These are phyloP conservation scores for Dicrurus megarhynchus DNA, from an alignment of 2,113 vertebrate genomes.

Conservation along the genomic window DNA sequence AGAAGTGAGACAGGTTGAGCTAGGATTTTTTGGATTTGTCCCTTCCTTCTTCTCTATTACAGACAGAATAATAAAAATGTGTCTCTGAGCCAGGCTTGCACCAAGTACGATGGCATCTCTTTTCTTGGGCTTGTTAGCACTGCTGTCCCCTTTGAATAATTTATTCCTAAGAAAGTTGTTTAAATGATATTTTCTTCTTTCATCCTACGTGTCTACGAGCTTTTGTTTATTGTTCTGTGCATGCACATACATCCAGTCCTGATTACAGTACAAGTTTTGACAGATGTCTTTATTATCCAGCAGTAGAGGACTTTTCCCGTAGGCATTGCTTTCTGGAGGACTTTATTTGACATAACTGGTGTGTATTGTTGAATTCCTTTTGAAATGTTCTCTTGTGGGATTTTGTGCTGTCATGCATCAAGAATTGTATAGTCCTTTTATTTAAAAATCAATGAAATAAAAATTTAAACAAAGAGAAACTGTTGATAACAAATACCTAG, in stretches of 20 bases:
- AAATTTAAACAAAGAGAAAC: not conserved
- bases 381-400: not conserved
- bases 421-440: not conserved
- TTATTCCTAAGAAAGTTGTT: not conserved
- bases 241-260: not conserved
- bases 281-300: conserved; percentile 5
- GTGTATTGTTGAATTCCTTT: not conserved
- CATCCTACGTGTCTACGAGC: not conserved
- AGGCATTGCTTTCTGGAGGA: not conserved
- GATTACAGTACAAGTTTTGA: not conserved
- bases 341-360: not conserved
- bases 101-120: not conserved
- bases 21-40: not conserved
- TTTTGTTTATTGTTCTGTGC: not conserved
- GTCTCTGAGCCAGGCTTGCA: not conserved
- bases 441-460: conserved; percentile 9
- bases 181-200: not conserved
- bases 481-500: not conserved
- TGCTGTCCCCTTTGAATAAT: not conserved
- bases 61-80: not conserved
- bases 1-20: not conserved
- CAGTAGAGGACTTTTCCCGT: not conserved
- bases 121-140: not conserved
- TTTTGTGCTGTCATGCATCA: not conserved
- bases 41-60: not conserved